Conservation (phyloP, 1,140 invertebrate genomes). For the Pteromalus puparum region DNA sequence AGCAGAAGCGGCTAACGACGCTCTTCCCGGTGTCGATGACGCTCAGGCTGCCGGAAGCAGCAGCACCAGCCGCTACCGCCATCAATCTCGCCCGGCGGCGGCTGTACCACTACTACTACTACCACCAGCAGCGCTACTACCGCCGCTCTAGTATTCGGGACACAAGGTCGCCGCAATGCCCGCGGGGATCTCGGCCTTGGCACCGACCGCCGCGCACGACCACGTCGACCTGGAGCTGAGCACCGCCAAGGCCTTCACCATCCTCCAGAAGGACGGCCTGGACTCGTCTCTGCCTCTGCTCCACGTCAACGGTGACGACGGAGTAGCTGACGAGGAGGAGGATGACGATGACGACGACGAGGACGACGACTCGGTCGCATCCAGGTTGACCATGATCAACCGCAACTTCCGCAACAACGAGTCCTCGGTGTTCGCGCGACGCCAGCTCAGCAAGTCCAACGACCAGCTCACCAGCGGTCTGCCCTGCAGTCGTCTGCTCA, state of each 20-base stretch:
- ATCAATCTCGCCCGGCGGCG: background rate
- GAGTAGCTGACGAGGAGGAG: background rate
- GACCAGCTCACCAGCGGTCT: slow-evolving; percentile 63
- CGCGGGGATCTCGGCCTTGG: slow-evolving; percentile 64
- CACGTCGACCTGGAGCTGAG: slow-evolving; percentile 58
- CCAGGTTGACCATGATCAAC: slow-evolving; percentile 55
- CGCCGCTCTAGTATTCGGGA: slow-evolving; percentile 8
- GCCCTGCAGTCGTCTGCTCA: slow-evolving; percentile 26
- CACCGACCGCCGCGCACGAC: slow-evolving; percentile 54
- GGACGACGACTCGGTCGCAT: slow-evolving; percentile 53
- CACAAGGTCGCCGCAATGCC: slow-evolving; percentile 57
- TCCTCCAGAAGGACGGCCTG: slow-evolving; percentile 67
- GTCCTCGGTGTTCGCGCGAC: slow-evolving; percentile 55
- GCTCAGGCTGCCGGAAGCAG: background rate
- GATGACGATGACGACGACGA: slow-evolving; percentile 56
- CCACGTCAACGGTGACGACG: slow-evolving; percentile 47
- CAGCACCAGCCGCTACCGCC: background rate
- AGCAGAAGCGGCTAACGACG: background rate
- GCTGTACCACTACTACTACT: background rate
- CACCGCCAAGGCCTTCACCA: slow-evolving; percentile 65
- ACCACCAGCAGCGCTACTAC: background rate
- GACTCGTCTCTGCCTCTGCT: slow-evolving; percentile 66
- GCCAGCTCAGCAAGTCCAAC: slow-evolving; percentile 67
- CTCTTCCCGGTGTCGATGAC: slow-evolving; percentile 26
- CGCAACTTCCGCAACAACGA: slow-evolving; percentile 50